Conservation (phyloP, 2,113 vertebrate genomes). For the Epinephelus cyanopodus region DNA sequence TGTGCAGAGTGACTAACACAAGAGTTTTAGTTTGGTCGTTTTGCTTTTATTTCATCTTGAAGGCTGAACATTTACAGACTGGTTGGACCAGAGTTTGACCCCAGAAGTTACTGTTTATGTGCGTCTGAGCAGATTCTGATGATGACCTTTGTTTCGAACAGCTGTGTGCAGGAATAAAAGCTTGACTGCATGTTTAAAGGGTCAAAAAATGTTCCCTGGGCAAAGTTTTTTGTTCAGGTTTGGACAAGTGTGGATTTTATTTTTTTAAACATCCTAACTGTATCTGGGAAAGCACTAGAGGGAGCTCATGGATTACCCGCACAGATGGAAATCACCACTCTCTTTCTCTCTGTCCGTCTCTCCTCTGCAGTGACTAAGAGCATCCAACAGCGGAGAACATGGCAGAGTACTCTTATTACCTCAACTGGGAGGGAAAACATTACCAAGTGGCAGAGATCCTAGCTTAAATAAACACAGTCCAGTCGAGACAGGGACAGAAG, state of each 20-base stretch:
- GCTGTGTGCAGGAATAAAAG: background rate
- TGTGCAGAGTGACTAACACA: slow-evolving; percentile 4
- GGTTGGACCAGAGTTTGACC: slow-evolving; percentile 1
- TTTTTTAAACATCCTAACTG: background rate
- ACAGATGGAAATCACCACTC: background rate
- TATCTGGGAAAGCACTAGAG: slow-evolving; percentile 64
- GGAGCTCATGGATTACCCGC: slow-evolving; percentile 60
- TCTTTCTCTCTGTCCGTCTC: slow-evolving; percentile 4
- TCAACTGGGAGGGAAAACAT: slow-evolving; percentile 64
- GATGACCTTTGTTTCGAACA: slow-evolving; percentile 26
- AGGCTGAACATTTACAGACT: background rate
- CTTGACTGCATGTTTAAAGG: background rate
- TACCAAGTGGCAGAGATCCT: slow-evolving; percentile 60
- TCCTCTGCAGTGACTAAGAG: slow-evolving; percentile 20
- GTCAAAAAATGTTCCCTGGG: slow-evolving; percentile 2
- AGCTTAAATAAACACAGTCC: slow-evolving; percentile 65
- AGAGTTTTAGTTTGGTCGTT: background rate
- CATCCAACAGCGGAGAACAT: slow-evolving; percentile 43
- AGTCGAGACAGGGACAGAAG: slow-evolving; percentile 50
- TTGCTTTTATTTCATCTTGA: background rate
- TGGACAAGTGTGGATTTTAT: background rate
- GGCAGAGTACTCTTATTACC: slow-evolving; percentile 53
- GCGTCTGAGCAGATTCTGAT: slow-evolving; percentile 12
- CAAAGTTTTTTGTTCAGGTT: background rate
- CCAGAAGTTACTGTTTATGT: background rate